These are phyloP conservation scores for Eudemis profundana DNA, from an alignment of 2,888 invertebrate species.

Conservation along the genomic window DNA sequence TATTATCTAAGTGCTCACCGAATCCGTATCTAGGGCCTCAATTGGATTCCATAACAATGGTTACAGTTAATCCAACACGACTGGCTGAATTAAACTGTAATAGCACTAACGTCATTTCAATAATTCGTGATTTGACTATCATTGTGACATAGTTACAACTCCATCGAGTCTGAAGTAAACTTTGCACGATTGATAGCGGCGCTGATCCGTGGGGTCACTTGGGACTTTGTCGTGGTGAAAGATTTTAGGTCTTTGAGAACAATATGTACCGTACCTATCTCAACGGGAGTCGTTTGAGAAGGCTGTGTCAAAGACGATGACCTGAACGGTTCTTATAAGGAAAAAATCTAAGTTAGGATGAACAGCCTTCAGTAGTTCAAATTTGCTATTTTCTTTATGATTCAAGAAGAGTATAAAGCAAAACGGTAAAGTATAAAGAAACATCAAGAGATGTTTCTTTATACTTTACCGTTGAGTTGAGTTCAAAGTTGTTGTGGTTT, in stretches of 20 bases:
- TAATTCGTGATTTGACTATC: slow-evolving; percentile 65
- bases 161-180: slow-evolving; percentile 15
- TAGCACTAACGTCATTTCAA: slow-evolving; percentile 63
- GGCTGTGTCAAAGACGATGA: slow-evolving; percentile 12
- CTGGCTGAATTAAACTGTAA: slow-evolving; percentile 64
- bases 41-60: slow-evolving; percentile 55
- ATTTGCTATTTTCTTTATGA: too few species aligned
- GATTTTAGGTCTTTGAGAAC: slow-evolving; percentile 22
- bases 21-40: slow-evolving; percentile 51
- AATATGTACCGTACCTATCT: slow-evolving; percentile 21
- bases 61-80: slow-evolving; percentile 69
- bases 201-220: neutral
- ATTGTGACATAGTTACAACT: slow-evolving; percentile 51
- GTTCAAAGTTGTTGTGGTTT: too few species aligned
- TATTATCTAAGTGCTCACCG: slow-evolving; percentile 46
- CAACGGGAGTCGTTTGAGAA: slow-evolving; percentile 27
- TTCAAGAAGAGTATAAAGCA: too few species aligned
- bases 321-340: slow-evolving; percentile 6
- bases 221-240: neutral
- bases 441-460: too few species aligned
- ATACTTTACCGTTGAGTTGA: too few species aligned
- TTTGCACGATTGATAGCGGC: slow-evolving; percentile 17
- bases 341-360: neutral
- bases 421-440: too few species aligned
- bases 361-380: too few species aligned